phyloP scores from a whole-genome alignment of 1,140 invertebrate species.

The Trypoxylus dichotomus region DNA sequence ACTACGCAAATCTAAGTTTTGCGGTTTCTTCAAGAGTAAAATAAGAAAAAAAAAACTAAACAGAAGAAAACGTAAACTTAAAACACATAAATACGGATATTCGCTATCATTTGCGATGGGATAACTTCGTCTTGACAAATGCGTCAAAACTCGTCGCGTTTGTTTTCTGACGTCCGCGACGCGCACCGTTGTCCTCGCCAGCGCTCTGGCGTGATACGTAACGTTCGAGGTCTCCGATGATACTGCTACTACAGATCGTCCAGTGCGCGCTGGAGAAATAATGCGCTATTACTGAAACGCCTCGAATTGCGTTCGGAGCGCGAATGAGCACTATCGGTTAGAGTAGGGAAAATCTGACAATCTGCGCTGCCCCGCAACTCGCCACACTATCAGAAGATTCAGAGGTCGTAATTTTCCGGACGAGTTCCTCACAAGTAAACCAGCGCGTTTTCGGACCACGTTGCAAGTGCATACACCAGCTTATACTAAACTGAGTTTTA shows the following conservation, averaged over 20 bases:
- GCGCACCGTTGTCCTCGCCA: not conserved
- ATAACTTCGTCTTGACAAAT: not conserved
- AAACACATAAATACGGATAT: no score
- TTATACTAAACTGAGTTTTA: no score
- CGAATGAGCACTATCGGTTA: no score
- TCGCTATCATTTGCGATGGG: no score
- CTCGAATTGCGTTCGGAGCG: conserved; percentile 33
- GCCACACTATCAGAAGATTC: no score
- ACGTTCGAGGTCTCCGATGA: not conserved
- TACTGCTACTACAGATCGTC: not conserved
- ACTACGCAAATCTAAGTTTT: no score
- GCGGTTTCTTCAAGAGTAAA: no score
- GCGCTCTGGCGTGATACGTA: not conserved
- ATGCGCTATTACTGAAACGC: not conserved
- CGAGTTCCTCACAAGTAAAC: not conserved
- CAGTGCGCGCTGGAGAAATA: conserved; percentile 43
- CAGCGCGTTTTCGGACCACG: conserved; percentile 51
- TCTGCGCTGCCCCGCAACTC: not conserved
- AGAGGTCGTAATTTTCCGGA: not conserved
- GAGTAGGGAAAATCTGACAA: not conserved
- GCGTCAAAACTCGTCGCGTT: not conserved
- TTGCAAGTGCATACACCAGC: not conserved
- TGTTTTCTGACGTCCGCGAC: not conserved
- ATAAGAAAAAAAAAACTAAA: not conserved
- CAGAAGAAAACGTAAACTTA: no score